Base-by-base conservation (phyloP, 2,113 vertebrate genomes). In the Sander vitreus region DNA sequence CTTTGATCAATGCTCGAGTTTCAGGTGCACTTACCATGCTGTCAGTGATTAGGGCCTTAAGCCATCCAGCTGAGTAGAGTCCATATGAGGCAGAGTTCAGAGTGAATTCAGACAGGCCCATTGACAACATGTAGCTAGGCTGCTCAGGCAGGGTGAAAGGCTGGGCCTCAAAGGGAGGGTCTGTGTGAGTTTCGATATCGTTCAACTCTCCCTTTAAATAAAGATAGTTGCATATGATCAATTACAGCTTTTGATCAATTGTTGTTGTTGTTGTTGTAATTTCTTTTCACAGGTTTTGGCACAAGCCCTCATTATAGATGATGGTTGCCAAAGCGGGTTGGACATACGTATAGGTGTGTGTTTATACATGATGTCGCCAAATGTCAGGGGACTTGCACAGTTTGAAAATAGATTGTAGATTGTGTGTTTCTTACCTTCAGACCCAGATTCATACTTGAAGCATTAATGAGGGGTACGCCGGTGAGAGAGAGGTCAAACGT, bases 81-180 rank as follows among this genome's bases (percentile, higher is more conserved):
- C 74, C 90, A 62, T 86, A 95, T 6, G 88, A 74, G 13, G 93
- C 94, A 2, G 95, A 94, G 88, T 96, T 96, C 16, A 92, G 13
- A 0, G 73, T 93, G 90, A 92, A 96, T 10, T 95, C 94, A 45
- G 95, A 96, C 53, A 95, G 18, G 1, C 93, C 95, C 50, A 93
- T 0, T 3, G 91, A 83, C 18, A 96, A 36, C 95, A 95, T 96
- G 91, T 86, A 88, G 54, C 33, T 19, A 0, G 64, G 47, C 45
- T 87, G 30, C 39, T 62, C 15, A 1, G 80, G 58, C 48, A 95
- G 1, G 0, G 14, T 58, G 80, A 96, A 96, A 0, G 55, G 39
- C 25, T 73, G 53, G 6, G 94, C 63, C 72, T 63, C 18, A 72
- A 96, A 96, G 0, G 95, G 95, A 12, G 95, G 94, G 0, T 94